Base-by-base conservation (phyloP, 2,113 vertebrate species). In the Dicerorhinus sumatrensis region DNA sequence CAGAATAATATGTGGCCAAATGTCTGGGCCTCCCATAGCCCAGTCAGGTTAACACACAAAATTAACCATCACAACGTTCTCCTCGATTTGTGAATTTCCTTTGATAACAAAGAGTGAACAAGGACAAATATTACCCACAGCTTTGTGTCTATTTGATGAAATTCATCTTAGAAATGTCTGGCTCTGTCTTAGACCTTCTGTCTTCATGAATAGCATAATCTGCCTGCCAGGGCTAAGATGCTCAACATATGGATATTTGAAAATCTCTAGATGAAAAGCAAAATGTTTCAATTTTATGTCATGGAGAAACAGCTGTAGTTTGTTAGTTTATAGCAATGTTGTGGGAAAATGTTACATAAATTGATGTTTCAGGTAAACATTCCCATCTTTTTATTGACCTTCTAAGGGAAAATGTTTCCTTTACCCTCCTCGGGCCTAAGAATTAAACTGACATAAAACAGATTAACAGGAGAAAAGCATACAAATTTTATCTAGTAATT, bases 251-350 rank as follows among this genome's bases (percentile, higher is more conserved):
- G 46, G 81, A 69, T 89, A 33, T 69, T 56, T 81, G 89, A 56
- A 88, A 97, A 85, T n/a, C 89, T 96, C 70, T 65, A 63, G 13
- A 65, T 70, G n/a, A 60, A 95, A 92, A 88, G 48, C 76, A 91
- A 90, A 96, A 96, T 51, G 67, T 72, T 88, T 88, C 91, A 20
- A 60, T 85, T 77, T 95, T 42, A 79, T 93, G 54, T 85, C 70
- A 82, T 20, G 31, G 42, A 91, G 39, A 97, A 95, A 95, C 51
- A 94, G 58, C 39, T 95, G 63, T 39, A 39, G 31, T 90, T n/a
- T 62, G 36, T 60, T 95, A 80, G 56, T 91, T 67, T 72, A 25
- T 54, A 87, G 18, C n/a, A 51, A 21, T 12, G 13, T 89, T 89
- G 87, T 70, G 33, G 75, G 65, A 67, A 58, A 95, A 87, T 42